Evolutionary conservation across 2,888 invertebrate species (phyloP), one percentile per base, ranked within the genome.

Genomic region (Torymus aiolomorphi): DNA sequence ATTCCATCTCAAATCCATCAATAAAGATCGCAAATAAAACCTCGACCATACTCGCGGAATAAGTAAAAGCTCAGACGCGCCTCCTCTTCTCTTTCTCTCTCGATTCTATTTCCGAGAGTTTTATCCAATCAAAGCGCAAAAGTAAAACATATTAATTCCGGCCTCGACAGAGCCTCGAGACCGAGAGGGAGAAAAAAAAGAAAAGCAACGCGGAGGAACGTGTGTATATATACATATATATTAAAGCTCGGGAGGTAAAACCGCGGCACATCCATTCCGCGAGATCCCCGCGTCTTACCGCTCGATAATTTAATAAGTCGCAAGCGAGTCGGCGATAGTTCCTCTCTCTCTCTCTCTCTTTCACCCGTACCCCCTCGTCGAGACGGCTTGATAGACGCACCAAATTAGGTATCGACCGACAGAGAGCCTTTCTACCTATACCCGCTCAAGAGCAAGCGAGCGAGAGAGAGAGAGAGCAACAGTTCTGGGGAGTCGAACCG

Each of bases 361-460:
- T n/a, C n/a, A n/a, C n/a, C 31, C 8, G 31, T 31, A 3, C 31
- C 3, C 3, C 24, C 24, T 2, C 57, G 18, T 20, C 57, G 66
- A 31, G 31, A 57, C 74, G 49, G 56, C 56, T 62, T 61, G 76
- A 69, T 69, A 69, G 69, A 54, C 54, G 52, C 54, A 54, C 54
- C 69, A 62, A 76, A 76, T 76, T 76, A 69, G 56, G 69, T 76
- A 76, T 76, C 69, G 76, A 76, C 62, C 76, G 52, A 10, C 31
- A 31, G 31, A 31, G 8, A 31, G 31, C 31, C 31, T 31, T 31
- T 31, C 31, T 31, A 31, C 31, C 31, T 31, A 31, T 31, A 1
- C 31, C 31, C 31, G 3, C 31, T 31, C 31, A 3, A 31, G 31
- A 31, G 8, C 31, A 3, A 31, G 31, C 3, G 31, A 31, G 24